phyloP scores from a whole-genome alignment of 2,113 vertebrate genomes.

The Drymodes brunneopygia region DNA sequence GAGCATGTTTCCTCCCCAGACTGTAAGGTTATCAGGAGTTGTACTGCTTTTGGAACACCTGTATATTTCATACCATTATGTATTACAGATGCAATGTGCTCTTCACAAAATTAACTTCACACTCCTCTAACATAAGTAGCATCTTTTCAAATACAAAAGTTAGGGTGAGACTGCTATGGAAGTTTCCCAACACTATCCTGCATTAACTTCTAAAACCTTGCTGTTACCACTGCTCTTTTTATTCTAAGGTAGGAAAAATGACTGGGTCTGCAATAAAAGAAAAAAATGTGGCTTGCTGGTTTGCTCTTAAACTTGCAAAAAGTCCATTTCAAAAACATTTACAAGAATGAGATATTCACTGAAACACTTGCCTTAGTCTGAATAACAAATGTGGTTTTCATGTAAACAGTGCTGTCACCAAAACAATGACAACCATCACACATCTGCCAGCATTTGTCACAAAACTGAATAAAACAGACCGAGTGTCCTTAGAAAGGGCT shows the following conservation, averaged over 20 bases:
- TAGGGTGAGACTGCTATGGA: background rate
- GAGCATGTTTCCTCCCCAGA: background rate
- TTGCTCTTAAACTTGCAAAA: background rate
- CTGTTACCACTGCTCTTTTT: background rate
- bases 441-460: conserved; percentile 52
- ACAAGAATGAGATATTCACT: conserved; percentile 1
- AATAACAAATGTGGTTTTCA: conserved; percentile 68
- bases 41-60: background rate
- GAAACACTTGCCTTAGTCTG: conserved; percentile 41
- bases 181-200: background rate
- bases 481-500: conserved; percentile 30
- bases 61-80: background rate
- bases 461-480: conserved; percentile 32
- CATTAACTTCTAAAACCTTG: background rate
- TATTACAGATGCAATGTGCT: background rate
- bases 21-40: background rate
- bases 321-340: conserved; percentile 7
- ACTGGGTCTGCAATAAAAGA: background rate
- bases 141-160: background rate
- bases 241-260: background rate
- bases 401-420: conserved; percentile 51
- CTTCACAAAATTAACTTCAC: background rate
- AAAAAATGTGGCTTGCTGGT: background rate
- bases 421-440: conserved; percentile 28
- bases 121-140: background rate